Evolutionary conservation across 2,888 invertebrate genomes (phyloP), one percentile per base, ranked within the genome.

Genomic region (Temnothorax unifasciatus): DNA sequence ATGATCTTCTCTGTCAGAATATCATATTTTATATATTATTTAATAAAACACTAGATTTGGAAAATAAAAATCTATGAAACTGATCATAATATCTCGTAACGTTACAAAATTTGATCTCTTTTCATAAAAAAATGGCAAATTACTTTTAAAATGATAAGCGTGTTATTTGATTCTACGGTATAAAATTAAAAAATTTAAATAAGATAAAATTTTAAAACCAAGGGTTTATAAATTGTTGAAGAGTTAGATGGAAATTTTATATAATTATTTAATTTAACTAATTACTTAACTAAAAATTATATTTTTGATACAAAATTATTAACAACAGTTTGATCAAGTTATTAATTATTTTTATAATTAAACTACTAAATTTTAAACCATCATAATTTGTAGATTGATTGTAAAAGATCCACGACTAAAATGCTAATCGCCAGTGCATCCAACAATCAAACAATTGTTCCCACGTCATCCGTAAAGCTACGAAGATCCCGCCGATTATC

Each of bases 401-500:
- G 44, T 47, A 68, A 44, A 68, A 47, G 44, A 81, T 50, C 50
- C 34, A 11, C 44, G 52, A 77, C 21, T 63, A 86, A 83, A 75
- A 92, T 92, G 92, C 88, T 92, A 74, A 86, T 92, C 38, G 87
- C 87, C 44, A 85, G 84, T 47, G 85, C 52, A 34, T 68, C 89
- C 15, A 66, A 63, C 11, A 73, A 18, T 29, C 86, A 74, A 15
- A 25, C 83, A 0, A 63, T 77, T 34, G 73, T 79, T 18, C 81
- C 73, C 25, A 47, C 85, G 41, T 71, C 79, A 59, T 50, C 84
- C n/a, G 85, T 75, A 52, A 90, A 93, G 84, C 84, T 94, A 3
- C 90, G 93, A 41, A 89, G 92, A 83, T 94, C 94, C 0, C 92
- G 94, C n/a, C 92, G 94, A 81, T 83, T 94, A 52, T 93, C 94